Conservation (phyloP, 2,797 vertebrate species). For the Taenioides sp. region DNA sequence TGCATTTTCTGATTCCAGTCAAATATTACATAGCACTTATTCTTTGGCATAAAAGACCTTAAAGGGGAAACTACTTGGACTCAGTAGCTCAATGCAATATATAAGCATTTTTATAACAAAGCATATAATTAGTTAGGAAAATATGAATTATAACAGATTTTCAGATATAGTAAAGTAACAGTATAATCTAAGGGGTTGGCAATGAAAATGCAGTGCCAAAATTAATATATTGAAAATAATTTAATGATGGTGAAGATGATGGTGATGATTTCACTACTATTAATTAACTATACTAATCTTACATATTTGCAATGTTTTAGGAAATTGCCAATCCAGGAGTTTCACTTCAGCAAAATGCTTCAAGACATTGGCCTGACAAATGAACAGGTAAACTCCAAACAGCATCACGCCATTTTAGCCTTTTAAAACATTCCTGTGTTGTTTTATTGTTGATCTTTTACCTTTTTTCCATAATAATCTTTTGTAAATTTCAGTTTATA, state of each 20-base stretch:
- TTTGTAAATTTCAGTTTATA: slow-evolving; percentile 81
- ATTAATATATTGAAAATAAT: background rate
- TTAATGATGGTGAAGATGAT: too few species aligned
- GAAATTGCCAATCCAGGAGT: slow-evolving; percentile 97
- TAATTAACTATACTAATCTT: background rate
- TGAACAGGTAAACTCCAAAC: slow-evolving; percentile 70
- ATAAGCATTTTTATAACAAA: background rate
- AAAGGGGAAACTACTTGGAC: background rate
- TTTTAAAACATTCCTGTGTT: background rate
- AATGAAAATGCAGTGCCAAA: background rate
- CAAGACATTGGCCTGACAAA: slow-evolving; percentile 86
- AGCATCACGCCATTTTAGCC: background rate
- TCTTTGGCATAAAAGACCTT: background rate
- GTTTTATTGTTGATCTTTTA: background rate
- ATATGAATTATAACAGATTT: too few species aligned
- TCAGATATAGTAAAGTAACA: too few species aligned
- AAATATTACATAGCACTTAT: background rate
- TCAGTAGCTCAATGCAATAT: background rate
- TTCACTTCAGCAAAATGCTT: slow-evolving; percentile 87
- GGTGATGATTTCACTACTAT: background rate
- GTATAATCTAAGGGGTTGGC: too few species aligned
- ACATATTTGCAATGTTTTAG: slow-evolving; percentile 42
- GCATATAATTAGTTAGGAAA: too few species aligned
- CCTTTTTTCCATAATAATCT: background rate
- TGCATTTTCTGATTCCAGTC: background rate